Conservation (phyloP, 1,140 invertebrate genomes). For the Papilio xuthus region DNA sequence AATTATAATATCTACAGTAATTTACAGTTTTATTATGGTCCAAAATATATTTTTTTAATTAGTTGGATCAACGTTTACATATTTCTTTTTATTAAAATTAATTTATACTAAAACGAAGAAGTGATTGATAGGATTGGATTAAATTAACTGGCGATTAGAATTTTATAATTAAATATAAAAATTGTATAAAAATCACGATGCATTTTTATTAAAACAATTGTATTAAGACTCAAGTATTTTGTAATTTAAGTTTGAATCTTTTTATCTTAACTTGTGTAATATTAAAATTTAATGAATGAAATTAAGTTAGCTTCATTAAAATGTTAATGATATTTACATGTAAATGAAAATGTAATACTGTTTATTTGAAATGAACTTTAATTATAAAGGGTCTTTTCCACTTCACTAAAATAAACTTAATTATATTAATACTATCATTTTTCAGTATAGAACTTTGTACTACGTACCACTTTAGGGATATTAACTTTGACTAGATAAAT, state of each 20-base stretch:
- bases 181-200: no score
- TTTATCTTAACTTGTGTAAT: background rate
- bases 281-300: background rate
- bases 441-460: background rate
- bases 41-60: slow-evolving; percentile 33
- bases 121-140: background rate
- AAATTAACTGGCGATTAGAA: background rate
- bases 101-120: background rate
- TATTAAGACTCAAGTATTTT: background rate
- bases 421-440: background rate
- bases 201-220: no score
- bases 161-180: background rate
- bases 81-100: background rate
- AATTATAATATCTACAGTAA: slow-evolving; percentile 57
- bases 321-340: background rate
- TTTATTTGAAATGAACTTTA: background rate
- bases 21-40: slow-evolving; percentile 32
- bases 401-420: background rate
- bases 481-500: slow-evolving; percentile 1
- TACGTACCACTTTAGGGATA: background rate
- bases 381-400: background rate
- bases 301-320: background rate
- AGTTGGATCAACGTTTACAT: background rate
- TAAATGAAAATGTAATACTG: background rate
- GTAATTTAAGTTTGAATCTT: background rate